Percentiles rank a stretch among this genome's conserved stretches.
Evolutionary conservation across 2,888 invertebrate genomes (phyloP).

Genomic region (Sarcophaga subvicina): DNA sequence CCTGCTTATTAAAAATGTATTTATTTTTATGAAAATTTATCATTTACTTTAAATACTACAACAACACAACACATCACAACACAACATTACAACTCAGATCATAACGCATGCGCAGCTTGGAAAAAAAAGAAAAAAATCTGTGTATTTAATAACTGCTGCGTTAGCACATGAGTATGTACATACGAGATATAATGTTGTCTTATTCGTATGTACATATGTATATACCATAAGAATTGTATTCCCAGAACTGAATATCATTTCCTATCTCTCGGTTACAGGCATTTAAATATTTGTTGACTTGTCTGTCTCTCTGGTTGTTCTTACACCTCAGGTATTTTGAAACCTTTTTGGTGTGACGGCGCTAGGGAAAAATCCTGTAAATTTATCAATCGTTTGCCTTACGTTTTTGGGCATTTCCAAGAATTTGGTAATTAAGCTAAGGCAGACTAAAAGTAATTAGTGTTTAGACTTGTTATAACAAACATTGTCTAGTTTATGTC

Average conservation of each 20-base stretch:
- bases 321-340: constrained; percentile 55
- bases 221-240: constrained; percentile 41
- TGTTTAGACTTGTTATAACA: constrained; percentile 73
- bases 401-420: constrained; percentile 43
- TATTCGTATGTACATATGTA: not conserved
- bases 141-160: constrained; percentile 26
- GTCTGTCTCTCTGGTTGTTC: constrained; percentile 25
- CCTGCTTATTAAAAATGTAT: constrained; percentile 67
- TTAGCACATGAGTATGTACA: not conserved
- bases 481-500: constrained; percentile 61
- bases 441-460: constrained; percentile 77
- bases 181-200: too few species aligned
- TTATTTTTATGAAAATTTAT: constrained; percentile 59
- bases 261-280: constrained; percentile 1
- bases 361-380: constrained; percentile 62
- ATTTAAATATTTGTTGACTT: constrained; percentile 18
- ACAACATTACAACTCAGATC: not conserved
- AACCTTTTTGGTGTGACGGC: constrained; percentile 41
- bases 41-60: constrained; percentile 19
- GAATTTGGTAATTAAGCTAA: constrained; percentile 73
- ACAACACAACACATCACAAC: not conserved
- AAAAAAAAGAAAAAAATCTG: constrained; percentile 8
- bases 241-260: constrained; percentile 56
- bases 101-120: not conserved
- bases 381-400: constrained; percentile 52